phyloP scores from a whole-genome alignment of 2,113 vertebrate species.

The Sinocyclocheilus grahami region DNA sequence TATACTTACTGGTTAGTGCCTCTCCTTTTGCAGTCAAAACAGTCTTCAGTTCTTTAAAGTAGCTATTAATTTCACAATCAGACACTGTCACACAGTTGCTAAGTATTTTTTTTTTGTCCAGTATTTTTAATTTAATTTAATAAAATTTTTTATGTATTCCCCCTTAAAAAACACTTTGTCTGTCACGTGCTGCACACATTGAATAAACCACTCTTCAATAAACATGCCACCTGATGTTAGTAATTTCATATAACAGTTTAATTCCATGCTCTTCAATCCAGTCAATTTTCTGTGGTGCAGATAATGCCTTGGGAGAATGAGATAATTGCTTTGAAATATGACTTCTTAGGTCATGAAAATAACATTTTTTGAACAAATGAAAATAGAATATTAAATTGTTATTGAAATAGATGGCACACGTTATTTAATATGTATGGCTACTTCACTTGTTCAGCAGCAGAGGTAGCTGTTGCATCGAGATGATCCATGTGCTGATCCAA shows the following conservation, averaged over 20 bases:
- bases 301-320: background rate
- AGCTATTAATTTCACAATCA: background rate
- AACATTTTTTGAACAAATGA: background rate
- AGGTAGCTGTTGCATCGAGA: background rate
- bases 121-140: too few relatives aligned
- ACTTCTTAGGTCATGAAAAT: background rate
- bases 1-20: background rate
- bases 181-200: background rate
- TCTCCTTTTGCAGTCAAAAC: background rate
- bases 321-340: background rate
- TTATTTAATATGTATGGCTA: background rate
- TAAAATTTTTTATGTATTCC: background rate
- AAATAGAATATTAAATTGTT: background rate
- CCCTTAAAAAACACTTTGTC: background rate
- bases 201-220: background rate
- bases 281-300: background rate
- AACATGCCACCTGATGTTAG: background rate
- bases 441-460: constrained; percentile 1
- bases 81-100: too few relatives aligned
- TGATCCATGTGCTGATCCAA: background rate
- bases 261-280: background rate
- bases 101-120: background rate
- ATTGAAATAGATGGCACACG: background rate
- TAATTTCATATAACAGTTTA: background rate
- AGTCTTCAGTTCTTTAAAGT: background rate